Conservation (phyloP, 2,113 vertebrate genomes). For the Eudyptes chrysolophus region DNA sequence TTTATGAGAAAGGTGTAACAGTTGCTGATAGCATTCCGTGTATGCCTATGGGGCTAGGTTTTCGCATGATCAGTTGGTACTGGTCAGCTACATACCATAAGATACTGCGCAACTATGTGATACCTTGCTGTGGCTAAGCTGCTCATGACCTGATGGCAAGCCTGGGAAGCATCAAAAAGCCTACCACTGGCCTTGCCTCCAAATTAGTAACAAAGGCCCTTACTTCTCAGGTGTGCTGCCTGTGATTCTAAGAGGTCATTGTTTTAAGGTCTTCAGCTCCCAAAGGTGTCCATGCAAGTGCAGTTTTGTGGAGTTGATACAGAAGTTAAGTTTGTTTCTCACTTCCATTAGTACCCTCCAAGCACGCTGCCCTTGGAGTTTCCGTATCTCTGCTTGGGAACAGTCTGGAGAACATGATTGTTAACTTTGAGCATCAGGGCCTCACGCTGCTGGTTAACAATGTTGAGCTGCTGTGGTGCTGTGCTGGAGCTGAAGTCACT, state of each 20-base stretch:
- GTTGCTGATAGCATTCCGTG: background rate
- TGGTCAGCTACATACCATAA: background rate
- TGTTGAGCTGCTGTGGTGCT: background rate
- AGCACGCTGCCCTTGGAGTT: background rate
- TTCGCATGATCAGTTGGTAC: background rate
- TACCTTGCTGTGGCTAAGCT: background rate
- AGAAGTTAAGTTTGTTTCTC: background rate
- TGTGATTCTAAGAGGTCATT: background rate
- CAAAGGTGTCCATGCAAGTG: background rate
- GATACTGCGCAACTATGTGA: background rate
- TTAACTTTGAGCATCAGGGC: background rate
- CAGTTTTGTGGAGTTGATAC: background rate
- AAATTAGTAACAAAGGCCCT: background rate
- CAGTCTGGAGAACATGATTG: background rate
- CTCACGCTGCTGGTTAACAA: background rate
- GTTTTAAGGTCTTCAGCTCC: background rate
- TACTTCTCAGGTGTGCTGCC: background rate
- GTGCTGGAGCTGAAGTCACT: background rate
- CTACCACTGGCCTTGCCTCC: background rate
- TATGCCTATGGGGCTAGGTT: background rate
- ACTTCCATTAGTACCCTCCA: background rate
- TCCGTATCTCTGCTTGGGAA: background rate
- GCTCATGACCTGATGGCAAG: background rate
- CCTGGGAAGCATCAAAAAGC: background rate
- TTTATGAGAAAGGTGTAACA: background rate